Evolutionary conservation across 2,888 invertebrate genomes (phyloP).

Genomic region (Stenchaetothrips biformis): DNA sequence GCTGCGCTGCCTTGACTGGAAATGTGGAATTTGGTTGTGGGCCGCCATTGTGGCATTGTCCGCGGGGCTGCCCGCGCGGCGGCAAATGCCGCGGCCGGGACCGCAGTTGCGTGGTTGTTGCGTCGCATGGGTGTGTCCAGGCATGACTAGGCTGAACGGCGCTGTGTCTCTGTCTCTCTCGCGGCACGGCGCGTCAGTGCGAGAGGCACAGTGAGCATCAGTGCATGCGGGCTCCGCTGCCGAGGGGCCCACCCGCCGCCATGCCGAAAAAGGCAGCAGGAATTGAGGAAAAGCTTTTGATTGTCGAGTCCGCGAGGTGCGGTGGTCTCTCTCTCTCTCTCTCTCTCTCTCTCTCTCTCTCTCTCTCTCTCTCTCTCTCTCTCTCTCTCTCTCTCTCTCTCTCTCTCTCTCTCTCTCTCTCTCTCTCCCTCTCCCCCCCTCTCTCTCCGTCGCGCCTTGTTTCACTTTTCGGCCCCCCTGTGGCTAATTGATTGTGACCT

Average conservation of each 20-base stretch:
- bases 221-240: too few relatives aligned
- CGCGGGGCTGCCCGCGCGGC: too few relatives aligned
- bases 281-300: neutral
- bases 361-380: neutral
- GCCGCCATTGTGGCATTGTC: too few relatives aligned
- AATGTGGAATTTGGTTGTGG: too few relatives aligned
- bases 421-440: too few relatives aligned
- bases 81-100: too few relatives aligned
- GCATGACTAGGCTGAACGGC: neutral
- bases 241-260: neutral
- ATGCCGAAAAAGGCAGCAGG: neutral
- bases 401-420: too few relatives aligned
- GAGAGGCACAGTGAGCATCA: neutral
- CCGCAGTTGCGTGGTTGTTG: too few relatives aligned
- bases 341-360: neutral
- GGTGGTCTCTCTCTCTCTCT: neutral
- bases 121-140: neutral
- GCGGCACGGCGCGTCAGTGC: neutral
- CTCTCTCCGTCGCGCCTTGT: too few relatives aligned
- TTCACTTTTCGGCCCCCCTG: too few relatives aligned
- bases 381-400: neutral
- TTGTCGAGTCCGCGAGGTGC: neutral
- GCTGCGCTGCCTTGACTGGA: too few relatives aligned
- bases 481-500: too few relatives aligned
- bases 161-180: neutral